Evolutionary conservation across 2,888 invertebrate genomes (phyloP), one percentile per base, ranked within the genome.

Genomic region (Himalopsyche anomala): DNA sequence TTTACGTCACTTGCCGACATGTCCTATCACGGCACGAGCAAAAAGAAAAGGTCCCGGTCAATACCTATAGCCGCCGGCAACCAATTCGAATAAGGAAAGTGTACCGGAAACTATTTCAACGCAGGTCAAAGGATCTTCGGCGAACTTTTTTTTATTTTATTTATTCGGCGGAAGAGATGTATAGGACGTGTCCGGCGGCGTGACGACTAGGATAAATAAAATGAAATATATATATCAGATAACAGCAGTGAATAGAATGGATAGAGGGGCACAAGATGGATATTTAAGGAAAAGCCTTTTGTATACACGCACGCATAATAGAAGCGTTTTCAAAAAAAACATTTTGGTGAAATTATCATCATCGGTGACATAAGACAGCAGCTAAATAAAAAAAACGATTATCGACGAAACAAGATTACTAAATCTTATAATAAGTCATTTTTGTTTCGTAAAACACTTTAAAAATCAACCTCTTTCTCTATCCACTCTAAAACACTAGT

Each of bases 1-100:
- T 62, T 62, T 62, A 62, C 62, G 62, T 62, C 62, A 62, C 62
- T 62, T 62, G 62, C 62, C 62, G 62, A 62, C 62, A 62, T 62
- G 62, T 62, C 62, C 62, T 62, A 62, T 62, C 62, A 62, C 62
- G 19, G 62, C 62, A 62, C 62, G 62, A 62, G 62, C 62, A 62
- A 62, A 62, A 62, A 62, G 62, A 62, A 62, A 62, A 62, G 28
- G 62, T 8, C 62, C 62, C 62, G 62, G 62, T 62, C 62, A 62
- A 62, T 62, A 62, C 62, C 62, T 62, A 62, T 62, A 62, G 62
- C 62, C 62, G 62, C 62, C 62, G 62, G 62, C 62, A 28, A 62
- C 62, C 62, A 62, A 62, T 62, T 62, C 62, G 62, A 62, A 62
- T 62, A 62, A 62, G 62, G 62, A 62, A 62, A 62, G 62, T 62